Evolutionary conservation across 1,140 invertebrate species (phyloP).

Genomic region (Penaeus vannamei): DNA sequence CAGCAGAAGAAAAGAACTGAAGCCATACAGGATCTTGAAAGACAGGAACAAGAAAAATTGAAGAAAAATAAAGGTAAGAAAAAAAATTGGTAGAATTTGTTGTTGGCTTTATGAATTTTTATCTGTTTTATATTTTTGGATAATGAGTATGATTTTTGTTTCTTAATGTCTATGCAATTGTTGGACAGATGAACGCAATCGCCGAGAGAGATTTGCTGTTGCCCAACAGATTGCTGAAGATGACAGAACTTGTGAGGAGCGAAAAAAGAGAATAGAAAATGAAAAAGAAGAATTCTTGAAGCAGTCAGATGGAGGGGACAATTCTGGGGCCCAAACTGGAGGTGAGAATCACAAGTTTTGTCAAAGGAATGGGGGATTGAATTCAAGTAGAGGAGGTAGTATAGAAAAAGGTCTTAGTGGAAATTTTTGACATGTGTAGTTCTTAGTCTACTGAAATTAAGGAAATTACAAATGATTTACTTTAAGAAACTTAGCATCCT

Average conservation of each 20-base stretch:
- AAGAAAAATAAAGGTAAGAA: constrained; percentile 36
- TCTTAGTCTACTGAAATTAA: too few species aligned
- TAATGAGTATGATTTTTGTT: not conserved
- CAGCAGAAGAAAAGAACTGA: constrained; percentile 43
- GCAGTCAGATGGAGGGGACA: not conserved
- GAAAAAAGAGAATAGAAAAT: constrained; percentile 36
- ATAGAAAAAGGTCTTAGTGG: too few species aligned
- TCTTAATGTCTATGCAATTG: not conserved
- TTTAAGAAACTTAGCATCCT: too few species aligned
- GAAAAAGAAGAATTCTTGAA: constrained; percentile 38
- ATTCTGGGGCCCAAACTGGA: not conserved
- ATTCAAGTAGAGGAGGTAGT: too few species aligned
- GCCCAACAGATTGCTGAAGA: constrained; percentile 32
- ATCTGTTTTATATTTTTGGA: not conserved
- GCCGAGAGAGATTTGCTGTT: constrained; percentile 41
- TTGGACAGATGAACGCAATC: constrained; percentile 14
- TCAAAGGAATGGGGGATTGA: too few species aligned
- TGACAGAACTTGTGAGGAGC: constrained; percentile 30
- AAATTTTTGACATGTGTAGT: too few species aligned
- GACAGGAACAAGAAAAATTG: constrained; percentile 20
- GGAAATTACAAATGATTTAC: too few species aligned
- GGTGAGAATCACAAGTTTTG: not conserved
- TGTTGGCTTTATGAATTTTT: not conserved
- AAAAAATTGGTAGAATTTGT: not conserved
- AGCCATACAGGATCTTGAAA: constrained; percentile 33